These are phyloP conservation scores for Spilosoma lubricipeda DNA, from an alignment of 2,888 invertebrate species.

Conservation along the genomic window DNA sequence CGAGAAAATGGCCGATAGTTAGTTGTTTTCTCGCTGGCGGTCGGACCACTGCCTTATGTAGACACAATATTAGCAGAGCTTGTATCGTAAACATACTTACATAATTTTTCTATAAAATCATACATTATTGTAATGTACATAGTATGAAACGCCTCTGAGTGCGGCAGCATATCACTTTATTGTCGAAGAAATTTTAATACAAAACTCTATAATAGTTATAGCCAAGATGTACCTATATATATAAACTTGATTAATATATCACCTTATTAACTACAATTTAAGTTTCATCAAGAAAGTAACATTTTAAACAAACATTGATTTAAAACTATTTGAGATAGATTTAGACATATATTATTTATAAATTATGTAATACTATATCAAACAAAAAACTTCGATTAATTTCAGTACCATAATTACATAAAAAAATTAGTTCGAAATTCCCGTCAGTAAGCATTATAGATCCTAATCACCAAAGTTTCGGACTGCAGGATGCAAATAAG, in stretches of 20 bases:
- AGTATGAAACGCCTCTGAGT: neutral
- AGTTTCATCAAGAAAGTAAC: neutral
- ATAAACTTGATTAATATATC: constrained; percentile 4
- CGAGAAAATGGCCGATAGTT: no score
- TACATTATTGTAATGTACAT: neutral
- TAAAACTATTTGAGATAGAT: constrained; percentile 50
- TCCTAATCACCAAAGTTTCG: neutral
- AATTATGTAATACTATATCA: constrained; percentile 39
- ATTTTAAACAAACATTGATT: constrained; percentile 22
- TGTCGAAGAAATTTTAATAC: neutral
- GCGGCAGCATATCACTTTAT: neutral
- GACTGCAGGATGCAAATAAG: neutral
- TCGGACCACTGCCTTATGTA: neutral
- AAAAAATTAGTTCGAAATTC: constrained; percentile 15
- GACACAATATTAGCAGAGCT: neutral
- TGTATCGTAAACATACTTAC: neutral
- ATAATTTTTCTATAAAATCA: neutral
- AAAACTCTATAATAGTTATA: constrained; percentile 5
- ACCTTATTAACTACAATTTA: constrained; percentile 2
- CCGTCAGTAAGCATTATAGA: constrained; percentile 8
- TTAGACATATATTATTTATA: constrained; percentile 24
- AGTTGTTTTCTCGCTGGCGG: no score
- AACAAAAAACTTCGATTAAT: constrained; percentile 12
- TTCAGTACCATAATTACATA: constrained; percentile 19
- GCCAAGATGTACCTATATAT: neutral